Base-by-base conservation (phyloP, 2,113 vertebrate species). In the Pleuronectes platessa region DNA sequence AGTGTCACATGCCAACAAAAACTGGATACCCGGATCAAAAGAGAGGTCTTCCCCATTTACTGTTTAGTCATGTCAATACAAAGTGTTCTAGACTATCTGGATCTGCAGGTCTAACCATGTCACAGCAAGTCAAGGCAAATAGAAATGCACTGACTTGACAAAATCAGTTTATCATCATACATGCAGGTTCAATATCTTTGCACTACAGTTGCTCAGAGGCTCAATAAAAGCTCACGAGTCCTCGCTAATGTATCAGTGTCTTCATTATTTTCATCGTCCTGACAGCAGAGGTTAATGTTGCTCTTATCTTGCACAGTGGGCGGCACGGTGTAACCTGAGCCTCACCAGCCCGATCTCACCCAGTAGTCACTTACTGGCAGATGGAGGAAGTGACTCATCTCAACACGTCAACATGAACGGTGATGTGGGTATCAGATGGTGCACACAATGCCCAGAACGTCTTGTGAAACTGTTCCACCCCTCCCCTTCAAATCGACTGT, bases 301-400 rank as follows among this genome's bases (percentile, higher is more conserved):
- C 7, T 31, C 51, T 71, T 80, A 75, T 82, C 35, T 11, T 61
- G 17, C n/a, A 12, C 23, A 56, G 45, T 23, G 47, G 27, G 53
- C 7, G 8, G 37, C 18, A 27, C 65, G 59, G 12, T 68, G 79
- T 77, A 86, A 88, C 53, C 75, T 47, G 71, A 83, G 55, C 56
- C 56, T 35, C 45, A 51, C 69, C 55, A 35, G 53, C 70, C 17
- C 62, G 26, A 58, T 74, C 40, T 77, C 1, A 11, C 26, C 14
- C 26, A 0, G 42, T 17, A 62, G 64, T 60, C 70, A 71, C 78
- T 88, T 90, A 78, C 82, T 37, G 70, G 81, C 70, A 84, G 59
- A 61, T 37, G 66, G 56, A 78, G 76, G 86, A 87, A 82, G 67
- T 88, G 88, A 92, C 82, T 91, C 87, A 84, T 68, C 35, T 58